Evolutionary conservation across 2,888 invertebrate species (phyloP), one percentile per base, ranked within the genome.

Genomic region (Tipula vernalis): DNA sequence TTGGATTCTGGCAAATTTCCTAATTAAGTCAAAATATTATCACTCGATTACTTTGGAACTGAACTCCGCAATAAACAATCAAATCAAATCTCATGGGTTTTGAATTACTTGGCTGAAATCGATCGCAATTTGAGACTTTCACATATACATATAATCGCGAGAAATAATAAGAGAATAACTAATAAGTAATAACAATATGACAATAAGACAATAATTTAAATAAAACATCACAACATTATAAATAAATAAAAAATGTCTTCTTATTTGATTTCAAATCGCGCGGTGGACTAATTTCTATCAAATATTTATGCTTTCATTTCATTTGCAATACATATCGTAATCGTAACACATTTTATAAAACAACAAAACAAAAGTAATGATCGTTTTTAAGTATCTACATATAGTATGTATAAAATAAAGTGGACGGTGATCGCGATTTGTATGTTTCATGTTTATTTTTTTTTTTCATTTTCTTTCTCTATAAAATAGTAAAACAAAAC

Each of bases 281-380:
- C 28, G 71, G 6, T 71, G 71, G 10, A 10, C 71, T 71, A 71
- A 71, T 71, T 71, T 71, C 71, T 18, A 28, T 71, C 71, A 71
- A 71, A 71, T 71, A 71, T 71, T 71, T 71, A 71, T 71, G 71
- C 71, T 71, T 71, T 71, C 71, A 71, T 71, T 71, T 71, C 71
- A 71, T 28, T 71, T 71, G 71, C 71, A 71, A 28, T 71, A 28
- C 71, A 71, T 71, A 71, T 71, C 71, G 71, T 71, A 71, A 71
- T 71, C 71, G 71, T 71, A 6, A 28, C 28, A 71, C 71, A 71
- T 71, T 71, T 71, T 8, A 10, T 28, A 71, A 71, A 71, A 71
- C 28, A 12, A 71, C 18, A 28, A 71, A 28, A 18, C 8, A 71
- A 28, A 71, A 71, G 10, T 10, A 71, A 71, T 71, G 71, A 71